Evolutionary conservation across 2,113 vertebrate genomes (phyloP).

Genomic region (Megaceryle maxima): DNA sequence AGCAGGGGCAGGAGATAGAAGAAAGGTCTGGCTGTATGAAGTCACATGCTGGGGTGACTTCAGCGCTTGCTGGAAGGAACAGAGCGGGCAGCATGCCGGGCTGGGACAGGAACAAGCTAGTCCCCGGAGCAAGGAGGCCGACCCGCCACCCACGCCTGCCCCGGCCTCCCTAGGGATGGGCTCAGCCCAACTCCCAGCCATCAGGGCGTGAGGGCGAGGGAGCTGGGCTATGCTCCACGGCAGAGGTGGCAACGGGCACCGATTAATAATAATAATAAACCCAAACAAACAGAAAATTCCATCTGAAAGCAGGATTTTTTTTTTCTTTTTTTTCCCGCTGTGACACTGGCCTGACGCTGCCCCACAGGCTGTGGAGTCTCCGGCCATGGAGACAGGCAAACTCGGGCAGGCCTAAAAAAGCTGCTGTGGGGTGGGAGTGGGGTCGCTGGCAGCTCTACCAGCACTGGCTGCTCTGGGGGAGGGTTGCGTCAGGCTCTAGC

Average conservation of each 20-base stretch:
- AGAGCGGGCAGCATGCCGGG: background rate
- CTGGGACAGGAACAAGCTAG: background rate
- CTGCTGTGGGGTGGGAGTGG: background rate
- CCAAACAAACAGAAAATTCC: background rate
- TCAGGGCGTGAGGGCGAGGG: background rate
- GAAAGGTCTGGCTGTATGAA: background rate
- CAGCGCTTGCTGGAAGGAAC: background rate
- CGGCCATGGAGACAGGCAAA: background rate
- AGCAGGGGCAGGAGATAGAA: background rate
- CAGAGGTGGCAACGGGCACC: background rate
- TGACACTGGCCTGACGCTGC: background rate
- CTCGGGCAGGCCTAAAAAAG: background rate
- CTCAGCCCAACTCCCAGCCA: background rate
- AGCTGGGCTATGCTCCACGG: background rate
- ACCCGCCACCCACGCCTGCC: background rate
- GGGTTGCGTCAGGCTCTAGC: background rate
- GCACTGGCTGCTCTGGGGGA: background rate
- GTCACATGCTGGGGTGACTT: background rate
- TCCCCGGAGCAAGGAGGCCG: background rate
- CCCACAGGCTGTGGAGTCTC: background rate
- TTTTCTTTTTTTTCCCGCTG: background rate
- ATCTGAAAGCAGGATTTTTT: background rate
- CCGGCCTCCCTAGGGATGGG: background rate
- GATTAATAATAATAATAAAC: background rate
- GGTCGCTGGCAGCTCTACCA: background rate